These are phyloP conservation scores for Amaurobius ferox DNA, from an alignment of 2,888 invertebrate genomes.

Conservation along the genomic window DNA sequence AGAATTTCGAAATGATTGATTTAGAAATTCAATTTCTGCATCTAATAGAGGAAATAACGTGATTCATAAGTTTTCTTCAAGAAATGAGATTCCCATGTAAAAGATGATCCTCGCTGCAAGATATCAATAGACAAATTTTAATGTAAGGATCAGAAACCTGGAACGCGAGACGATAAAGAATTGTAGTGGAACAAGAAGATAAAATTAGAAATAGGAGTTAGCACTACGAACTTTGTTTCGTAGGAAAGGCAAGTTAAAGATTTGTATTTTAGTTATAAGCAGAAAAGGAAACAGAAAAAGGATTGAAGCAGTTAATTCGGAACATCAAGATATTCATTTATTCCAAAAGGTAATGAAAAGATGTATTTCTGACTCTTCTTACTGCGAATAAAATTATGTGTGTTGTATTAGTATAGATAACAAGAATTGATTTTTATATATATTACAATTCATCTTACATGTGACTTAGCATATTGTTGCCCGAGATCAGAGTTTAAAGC, in stretches of 20 bases:
- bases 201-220: neutral
- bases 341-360: slow-evolving; percentile 6
- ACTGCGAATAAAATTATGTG: neutral
- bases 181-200: neutral
- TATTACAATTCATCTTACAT: slow-evolving; percentile 15
- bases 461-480: slow-evolving; percentile 64
- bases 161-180: neutral
- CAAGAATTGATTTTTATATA: neutral
- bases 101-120: neutral
- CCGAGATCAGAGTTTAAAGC: slow-evolving; percentile 28
- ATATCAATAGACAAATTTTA: neutral
- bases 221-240: too few species aligned
- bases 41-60: slow-evolving; percentile 29
- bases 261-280: neutral
- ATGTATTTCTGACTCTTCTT: neutral
- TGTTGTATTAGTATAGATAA: neutral
- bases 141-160: neutral
- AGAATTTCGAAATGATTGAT: slow-evolving; percentile 4
- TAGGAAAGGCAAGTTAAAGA: neutral
- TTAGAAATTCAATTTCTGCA: slow-evolving; percentile 5
- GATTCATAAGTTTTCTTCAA: neutral
- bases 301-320: neutral
- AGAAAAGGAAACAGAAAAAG: neutral
- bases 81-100: neutral
- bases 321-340: neutral